A percentile compares a stretch with the other conserved stretches of the same genome.
Evolutionary conservation across 2,888 invertebrate genomes (phyloP).

Genomic region (Limnephilus rhombicus): DNA sequence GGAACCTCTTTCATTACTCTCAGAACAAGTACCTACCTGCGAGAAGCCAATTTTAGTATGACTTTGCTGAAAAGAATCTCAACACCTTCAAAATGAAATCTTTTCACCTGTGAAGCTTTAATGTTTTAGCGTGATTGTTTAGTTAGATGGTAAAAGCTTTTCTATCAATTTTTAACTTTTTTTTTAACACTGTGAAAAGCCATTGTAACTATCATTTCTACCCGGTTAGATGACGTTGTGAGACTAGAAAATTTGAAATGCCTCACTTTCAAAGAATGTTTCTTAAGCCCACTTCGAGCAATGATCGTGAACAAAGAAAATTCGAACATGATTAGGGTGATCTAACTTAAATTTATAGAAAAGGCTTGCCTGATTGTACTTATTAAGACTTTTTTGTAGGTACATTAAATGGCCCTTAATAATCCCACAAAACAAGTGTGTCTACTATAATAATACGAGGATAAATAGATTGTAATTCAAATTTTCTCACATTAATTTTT

Average conservation of each 20-base stretch:
- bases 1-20: neutral
- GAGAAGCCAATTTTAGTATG: neutral
- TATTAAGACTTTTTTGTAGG: neutral
- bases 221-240: neutral
- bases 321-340: neutral
- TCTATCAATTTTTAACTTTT: neutral
- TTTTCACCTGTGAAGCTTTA: neutral
- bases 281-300: neutral
- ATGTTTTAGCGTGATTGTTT: neutral
- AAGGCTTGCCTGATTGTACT: neutral
- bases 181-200: neutral
- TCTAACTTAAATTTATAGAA: neutral
- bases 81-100: neutral
- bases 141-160: neutral
- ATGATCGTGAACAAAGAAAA: neutral
- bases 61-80: neutral
- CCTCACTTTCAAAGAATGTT: neutral
- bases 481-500: slow-evolving; percentile 35
- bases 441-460: neutral
- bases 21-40: neutral
- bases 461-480: slow-evolving; percentile 11
- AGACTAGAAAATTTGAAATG: neutral
- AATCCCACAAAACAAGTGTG: neutral
- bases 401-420: neutral
- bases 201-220: neutral